phyloP scores from a whole-genome alignment of 2,888 invertebrate species.

The Axea sp. region DNA sequence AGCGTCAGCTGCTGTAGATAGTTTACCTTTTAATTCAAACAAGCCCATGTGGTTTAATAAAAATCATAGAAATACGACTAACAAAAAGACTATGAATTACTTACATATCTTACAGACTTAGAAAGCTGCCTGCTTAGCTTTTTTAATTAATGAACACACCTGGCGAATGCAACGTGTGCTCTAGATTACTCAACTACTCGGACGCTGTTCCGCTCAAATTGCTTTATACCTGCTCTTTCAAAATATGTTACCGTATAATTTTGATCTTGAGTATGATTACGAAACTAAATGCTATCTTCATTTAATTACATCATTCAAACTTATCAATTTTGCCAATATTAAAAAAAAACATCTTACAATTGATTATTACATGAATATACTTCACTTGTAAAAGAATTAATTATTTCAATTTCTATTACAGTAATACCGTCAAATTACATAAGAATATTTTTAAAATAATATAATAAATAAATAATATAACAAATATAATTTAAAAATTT shows the following conservation, averaged over 20 bases:
- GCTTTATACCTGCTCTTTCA: slow-evolving; percentile 53
- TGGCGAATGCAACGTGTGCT: slow-evolving; percentile 63
- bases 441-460: too few species aligned
- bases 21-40: slow-evolving; percentile 76
- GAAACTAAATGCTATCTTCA: slow-evolving; percentile 38
- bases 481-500: too few species aligned
- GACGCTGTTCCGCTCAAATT: slow-evolving; percentile 50
- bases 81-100: slow-evolving; percentile 59
- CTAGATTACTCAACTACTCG: slow-evolving; percentile 60
- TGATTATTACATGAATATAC: too few species aligned
- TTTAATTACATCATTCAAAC: slow-evolving; percentile 37
- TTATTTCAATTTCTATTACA: too few species aligned
- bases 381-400: too few species aligned
- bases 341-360: too few species aligned
- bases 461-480: too few species aligned
- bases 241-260: slow-evolving; percentile 54
- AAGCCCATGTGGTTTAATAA: slow-evolving; percentile 73
- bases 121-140: slow-evolving; percentile 65
- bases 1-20: slow-evolving; percentile 61
- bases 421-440: too few species aligned
- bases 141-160: slow-evolving; percentile 73
- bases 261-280: slow-evolving; percentile 54
- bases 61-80: slow-evolving; percentile 69
- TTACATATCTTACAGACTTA: slow-evolving; percentile 60
- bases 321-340: too few species aligned